A percentile compares a stretch with the other conserved stretches of the same genome.
Conservation (phyloP, 1,140 invertebrate species). For the Cydia strobilella region DNA sequence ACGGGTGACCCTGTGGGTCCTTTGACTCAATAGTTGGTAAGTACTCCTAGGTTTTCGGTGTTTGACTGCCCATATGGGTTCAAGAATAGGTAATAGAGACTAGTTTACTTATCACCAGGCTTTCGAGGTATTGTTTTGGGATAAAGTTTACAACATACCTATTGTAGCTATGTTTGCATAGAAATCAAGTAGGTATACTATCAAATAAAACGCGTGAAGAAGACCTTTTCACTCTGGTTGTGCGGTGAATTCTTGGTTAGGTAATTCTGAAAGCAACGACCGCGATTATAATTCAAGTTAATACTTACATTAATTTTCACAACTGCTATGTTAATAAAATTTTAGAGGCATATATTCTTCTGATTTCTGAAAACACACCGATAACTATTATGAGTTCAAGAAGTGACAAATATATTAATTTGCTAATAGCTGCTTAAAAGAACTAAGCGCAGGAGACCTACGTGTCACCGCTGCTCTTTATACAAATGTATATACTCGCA, state of each 20-base stretch:
- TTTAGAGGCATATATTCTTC: no score
- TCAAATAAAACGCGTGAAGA: no score
- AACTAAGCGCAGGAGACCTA: not conserved
- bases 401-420: not conserved
- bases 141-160: not conserved
- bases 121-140: not conserved
- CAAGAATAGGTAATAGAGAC: not conserved
- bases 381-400: no score
- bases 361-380: no score
- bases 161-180: no score
- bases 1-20: conserved; percentile 13
- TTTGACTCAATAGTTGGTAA: conserved; percentile 9
- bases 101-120: not conserved
- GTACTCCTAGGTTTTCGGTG: conserved; percentile 11
- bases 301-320: no score
- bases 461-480: not conserved
- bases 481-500: not conserved
- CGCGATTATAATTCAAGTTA: no score
- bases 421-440: not conserved
- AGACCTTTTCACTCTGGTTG: no score
- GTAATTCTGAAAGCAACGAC: no score
- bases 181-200: no score
- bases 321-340: no score
- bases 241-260: no score
- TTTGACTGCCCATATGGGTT: not conserved